Percentiles rank a stretch among this genome's conserved stretches.
Conservation (phyloP, 2,888 invertebrate genomes). For the Zelleria hepariella region DNA sequence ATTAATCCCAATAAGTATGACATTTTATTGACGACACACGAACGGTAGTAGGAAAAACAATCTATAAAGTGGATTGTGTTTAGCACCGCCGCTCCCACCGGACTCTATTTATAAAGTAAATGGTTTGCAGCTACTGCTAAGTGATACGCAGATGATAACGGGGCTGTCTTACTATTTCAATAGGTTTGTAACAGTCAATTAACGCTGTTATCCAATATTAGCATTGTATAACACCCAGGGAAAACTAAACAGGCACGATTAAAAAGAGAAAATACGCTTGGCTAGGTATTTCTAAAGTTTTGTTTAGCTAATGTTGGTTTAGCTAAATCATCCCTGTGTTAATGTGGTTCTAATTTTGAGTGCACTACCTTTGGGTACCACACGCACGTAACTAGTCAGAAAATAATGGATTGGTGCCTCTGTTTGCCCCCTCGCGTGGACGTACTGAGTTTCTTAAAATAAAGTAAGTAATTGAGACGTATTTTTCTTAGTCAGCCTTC, state of each 20-base stretch:
- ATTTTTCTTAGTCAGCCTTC: too few species aligned
- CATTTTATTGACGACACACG: neutral
- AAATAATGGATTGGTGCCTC: too few species aligned
- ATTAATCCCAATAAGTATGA: neutral
- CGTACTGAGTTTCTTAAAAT: too few species aligned
- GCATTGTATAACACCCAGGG: neutral
- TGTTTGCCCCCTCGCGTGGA: too few species aligned
- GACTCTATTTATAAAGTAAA: constrained; percentile 65
- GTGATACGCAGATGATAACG: constrained; percentile 43
- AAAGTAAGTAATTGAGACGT: too few species aligned
- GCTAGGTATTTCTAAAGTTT: too few species aligned
- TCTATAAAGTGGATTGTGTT: constrained; percentile 57
- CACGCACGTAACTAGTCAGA: too few species aligned
- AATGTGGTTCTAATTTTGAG: too few species aligned
- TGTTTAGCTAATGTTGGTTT: too few species aligned
- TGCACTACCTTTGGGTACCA: too few species aligned
- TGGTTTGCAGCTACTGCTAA: constrained; percentile 46
- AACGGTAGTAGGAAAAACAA: constrained; percentile 31
- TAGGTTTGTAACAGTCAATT: neutral
- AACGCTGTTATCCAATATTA: neutral
- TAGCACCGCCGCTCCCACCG: constrained; percentile 53
- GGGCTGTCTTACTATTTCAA: neutral
- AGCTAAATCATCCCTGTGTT: too few species aligned
- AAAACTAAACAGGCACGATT: neutral
- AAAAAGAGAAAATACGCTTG: too few species aligned